Conservation (phyloP, 2,888 invertebrate species). For the Heliconius ethilla region DNA sequence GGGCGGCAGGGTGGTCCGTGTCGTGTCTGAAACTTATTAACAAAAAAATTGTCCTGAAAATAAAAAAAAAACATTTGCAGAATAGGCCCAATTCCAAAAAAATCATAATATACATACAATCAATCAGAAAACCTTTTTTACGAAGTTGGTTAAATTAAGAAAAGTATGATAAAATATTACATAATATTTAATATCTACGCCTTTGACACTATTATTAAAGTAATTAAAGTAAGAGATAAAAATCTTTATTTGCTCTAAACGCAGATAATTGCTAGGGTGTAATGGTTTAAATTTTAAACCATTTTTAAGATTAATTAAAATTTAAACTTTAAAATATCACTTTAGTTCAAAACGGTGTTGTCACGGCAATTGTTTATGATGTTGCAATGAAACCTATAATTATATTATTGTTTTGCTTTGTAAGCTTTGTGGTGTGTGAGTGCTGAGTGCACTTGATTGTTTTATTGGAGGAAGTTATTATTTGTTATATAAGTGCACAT, state of each 20-base stretch:
- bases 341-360: not conserved
- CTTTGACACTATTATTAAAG: not conserved
- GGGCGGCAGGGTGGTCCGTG: too few species aligned
- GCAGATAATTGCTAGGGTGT: not conserved
- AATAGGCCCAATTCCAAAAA: too few species aligned
- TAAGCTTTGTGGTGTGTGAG: not conserved
- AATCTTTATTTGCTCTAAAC: not conserved
- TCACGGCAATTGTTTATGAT: not conserved
- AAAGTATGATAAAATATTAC: not conserved
- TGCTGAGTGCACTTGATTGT: not conserved
- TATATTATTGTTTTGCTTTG: constrained; percentile 8
- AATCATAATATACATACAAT: too few species aligned
- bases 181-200: not conserved
- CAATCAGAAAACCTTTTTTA: too few species aligned
- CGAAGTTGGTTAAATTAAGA: not conserved
- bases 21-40: too few species aligned
- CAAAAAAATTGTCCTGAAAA: too few species aligned
- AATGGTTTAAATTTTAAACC: too few species aligned
- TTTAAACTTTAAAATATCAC: too few species aligned
- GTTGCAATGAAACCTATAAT: not conserved
- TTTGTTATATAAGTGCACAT: not conserved
- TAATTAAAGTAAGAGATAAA: not conserved
- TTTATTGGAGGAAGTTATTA: not conserved
- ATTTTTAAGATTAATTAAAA: too few species aligned
- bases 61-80: too few species aligned